phyloP scores from a whole-genome alignment of 1,140 invertebrate genomes.

The Pachyrhynchus sulphureomaculatus region DNA sequence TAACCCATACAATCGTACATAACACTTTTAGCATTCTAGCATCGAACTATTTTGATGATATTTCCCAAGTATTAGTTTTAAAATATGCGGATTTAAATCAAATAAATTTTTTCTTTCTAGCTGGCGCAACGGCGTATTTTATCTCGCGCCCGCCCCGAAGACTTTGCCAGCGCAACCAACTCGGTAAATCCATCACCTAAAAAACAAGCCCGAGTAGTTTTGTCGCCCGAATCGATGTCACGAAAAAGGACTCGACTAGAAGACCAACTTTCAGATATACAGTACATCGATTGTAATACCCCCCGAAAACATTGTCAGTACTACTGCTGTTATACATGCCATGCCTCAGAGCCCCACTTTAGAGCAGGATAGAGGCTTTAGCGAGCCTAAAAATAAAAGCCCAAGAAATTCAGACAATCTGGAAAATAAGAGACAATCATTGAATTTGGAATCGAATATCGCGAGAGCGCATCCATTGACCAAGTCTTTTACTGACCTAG shows the following conservation, averaged over 20 bases:
- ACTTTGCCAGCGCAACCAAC: conserved; percentile 54
- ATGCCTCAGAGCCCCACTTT: conserved; percentile 26
- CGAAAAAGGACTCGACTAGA: conserved; percentile 62
- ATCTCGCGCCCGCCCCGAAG: conserved; percentile 53
- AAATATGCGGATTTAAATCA: background rate
- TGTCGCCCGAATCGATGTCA: conserved; percentile 50
- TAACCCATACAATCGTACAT: no score
- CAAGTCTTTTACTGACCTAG: conserved; percentile 45
- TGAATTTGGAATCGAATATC: conserved; percentile 39
- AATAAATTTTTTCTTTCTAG: background rate
- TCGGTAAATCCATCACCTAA: conserved; percentile 59
- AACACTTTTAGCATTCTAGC: no score
- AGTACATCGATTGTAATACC: conserved; percentile 65
- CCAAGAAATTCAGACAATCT: conserved; percentile 45
- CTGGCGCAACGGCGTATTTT: conserved; percentile 48
- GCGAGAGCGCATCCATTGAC: conserved; percentile 19
- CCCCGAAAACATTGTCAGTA: conserved; percentile 54
- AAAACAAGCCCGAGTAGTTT: conserved; percentile 56
- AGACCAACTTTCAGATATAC: conserved; percentile 62
- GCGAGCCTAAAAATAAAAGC: conserved; percentile 47
- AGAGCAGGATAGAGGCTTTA: conserved; percentile 5
- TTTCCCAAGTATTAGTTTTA: no score
- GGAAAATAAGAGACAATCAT: conserved; percentile 43
- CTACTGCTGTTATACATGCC: conserved; percentile 42
- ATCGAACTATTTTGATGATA: no score